Conservation (phyloP, 2,797 vertebrate species). For the Saxicola maurus region DNA sequence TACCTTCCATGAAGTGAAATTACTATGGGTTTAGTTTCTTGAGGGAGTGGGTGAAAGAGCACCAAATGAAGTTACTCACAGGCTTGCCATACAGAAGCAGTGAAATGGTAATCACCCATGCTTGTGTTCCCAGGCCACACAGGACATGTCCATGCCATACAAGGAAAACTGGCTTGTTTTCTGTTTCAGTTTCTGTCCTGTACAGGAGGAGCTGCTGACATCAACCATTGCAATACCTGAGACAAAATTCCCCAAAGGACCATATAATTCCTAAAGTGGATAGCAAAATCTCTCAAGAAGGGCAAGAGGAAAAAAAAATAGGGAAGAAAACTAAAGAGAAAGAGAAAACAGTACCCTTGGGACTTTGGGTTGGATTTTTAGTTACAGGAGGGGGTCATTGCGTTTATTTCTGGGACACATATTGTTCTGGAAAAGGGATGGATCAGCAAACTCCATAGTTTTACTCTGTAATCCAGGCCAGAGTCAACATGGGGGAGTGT, state of each 20-base stretch:
- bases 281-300: not conserved
- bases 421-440: not conserved
- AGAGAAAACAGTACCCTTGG: not conserved
- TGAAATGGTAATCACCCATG: not conserved
- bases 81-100: not conserved
- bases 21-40: not conserved
- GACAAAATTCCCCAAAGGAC: not conserved
- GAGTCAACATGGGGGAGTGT: not conserved
- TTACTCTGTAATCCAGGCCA: not conserved
- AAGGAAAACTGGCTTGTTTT: not conserved
- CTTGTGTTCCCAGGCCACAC: not conserved
- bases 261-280: not conserved
- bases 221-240: not conserved
- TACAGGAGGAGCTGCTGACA: not conserved
- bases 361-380: not conserved
- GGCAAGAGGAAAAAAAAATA: not conserved
- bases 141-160: accelerated
- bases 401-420: not conserved
- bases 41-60: not conserved
- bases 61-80: not conserved
- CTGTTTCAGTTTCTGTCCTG: not conserved
- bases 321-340: not conserved
- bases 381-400: not conserved
- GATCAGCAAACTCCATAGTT: accelerated
- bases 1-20: not conserved